phyloP scores from a whole-genome alignment of 2,113 vertebrate species.

The Muscicapa adusta region DNA sequence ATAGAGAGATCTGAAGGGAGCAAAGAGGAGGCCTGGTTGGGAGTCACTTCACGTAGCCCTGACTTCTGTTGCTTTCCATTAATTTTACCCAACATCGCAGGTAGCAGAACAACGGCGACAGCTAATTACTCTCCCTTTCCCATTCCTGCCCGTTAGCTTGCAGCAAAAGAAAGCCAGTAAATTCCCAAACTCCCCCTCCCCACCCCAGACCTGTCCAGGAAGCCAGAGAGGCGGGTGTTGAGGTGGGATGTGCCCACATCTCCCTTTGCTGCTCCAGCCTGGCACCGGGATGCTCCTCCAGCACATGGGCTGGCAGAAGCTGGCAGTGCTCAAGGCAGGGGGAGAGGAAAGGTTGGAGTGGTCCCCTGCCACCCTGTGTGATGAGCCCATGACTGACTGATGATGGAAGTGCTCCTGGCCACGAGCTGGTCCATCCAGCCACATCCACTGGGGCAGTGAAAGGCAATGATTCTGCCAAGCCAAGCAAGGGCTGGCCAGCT shows the following conservation, averaged over 20 bases:
- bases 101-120: slow-evolving; percentile 26
- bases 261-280: background rate
- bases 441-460: background rate
- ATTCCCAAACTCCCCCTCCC: background rate
- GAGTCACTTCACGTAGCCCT: slow-evolving; percentile 56
- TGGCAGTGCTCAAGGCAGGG: background rate
- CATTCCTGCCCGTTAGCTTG: background rate
- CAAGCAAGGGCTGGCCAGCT: background rate
- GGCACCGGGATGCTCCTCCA: background rate
- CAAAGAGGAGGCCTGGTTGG: slow-evolving; percentile 43
- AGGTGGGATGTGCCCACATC: background rate
- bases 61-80: slow-evolving; percentile 58
- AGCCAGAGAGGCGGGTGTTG: background rate
- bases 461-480: background rate
- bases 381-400: too few species aligned
- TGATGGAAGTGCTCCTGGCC: too few species aligned
- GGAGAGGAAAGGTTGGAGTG: background rate
- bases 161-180: background rate
- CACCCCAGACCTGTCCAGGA: background rate
- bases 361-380: rapidly evolving
- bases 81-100: slow-evolving; percentile 27
- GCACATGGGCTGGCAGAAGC: background rate
- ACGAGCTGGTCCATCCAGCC: too few species aligned
- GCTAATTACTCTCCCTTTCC: slow-evolving; percentile 46
- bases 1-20: slow-evolving; percentile 56